Evolutionary conservation across 2,113 vertebrate species (phyloP).

Genomic region (Excalfactoria chinensis): DNA sequence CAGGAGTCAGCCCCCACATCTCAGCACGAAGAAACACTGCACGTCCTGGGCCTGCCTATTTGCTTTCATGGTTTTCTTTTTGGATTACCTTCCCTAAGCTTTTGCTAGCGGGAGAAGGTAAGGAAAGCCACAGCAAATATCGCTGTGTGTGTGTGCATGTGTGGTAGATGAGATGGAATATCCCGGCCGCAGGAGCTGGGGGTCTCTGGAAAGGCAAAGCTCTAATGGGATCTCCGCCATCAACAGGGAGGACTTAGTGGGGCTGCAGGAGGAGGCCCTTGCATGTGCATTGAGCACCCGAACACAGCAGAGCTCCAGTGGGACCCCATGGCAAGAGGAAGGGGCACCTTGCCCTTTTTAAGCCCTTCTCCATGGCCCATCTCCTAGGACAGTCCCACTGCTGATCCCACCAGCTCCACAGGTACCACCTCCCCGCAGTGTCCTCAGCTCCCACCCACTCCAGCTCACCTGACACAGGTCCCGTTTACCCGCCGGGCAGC

Average conservation of each 20-base stretch:
- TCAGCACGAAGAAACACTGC: neutral
- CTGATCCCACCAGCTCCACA: neutral
- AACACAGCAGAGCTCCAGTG: neutral
- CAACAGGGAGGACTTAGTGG: fast-evolving
- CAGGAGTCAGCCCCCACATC: neutral
- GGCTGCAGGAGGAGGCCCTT: neutral
- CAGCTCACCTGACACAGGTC: fast-evolving
- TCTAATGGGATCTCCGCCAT: neutral
- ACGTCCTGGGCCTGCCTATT: neutral
- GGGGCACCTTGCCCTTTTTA: neutral
- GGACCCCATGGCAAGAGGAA: neutral
- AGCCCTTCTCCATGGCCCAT: neutral
- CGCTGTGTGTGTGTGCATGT: fast-evolving
- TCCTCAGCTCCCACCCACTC: neutral
- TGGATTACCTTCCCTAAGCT: neutral
- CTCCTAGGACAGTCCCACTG: neutral
- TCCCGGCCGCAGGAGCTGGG: neutral
- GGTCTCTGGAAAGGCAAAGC: neutral
- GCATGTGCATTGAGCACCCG: neutral
- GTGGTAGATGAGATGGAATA: neutral
- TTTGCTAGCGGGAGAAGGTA: neutral
- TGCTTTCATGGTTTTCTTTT: neutral
- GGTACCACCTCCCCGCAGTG: neutral
- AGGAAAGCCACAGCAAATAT: neutral
- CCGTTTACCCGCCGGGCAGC: constrained; percentile 11